Base-by-base conservation (phyloP, 2,113 vertebrate genomes). In the Trogon melanurus region DNA sequence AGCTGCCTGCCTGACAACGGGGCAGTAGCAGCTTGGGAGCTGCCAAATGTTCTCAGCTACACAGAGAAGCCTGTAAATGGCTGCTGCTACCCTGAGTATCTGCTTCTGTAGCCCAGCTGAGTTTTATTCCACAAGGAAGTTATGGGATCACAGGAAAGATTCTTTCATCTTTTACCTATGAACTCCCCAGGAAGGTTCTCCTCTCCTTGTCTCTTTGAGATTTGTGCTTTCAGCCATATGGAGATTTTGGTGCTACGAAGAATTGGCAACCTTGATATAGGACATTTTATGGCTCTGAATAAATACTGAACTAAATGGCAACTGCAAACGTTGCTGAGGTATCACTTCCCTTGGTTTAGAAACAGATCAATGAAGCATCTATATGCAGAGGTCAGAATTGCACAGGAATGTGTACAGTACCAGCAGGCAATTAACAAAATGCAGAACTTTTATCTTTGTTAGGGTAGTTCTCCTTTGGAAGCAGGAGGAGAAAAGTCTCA, bases 391-490 rank as follows among this genome's bases (percentile, higher is more conserved):
- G 56, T 16, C 81, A 66, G 5, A 9, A 5, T 4, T 16, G 27
- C 30, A 34, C 2, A 8, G 1, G 23, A 48, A 32, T 8, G 4
- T 1, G 23, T 2, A 5, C 27, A 34, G 64, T 3, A 58, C 11
- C 85, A 79, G 34, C 57, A 56, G 30, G 75, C 54, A 17, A 2
- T 6, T 41, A 41, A 53, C 27, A 34, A 29, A 2, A 23, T 16
- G 36, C 47, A 66, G 25, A 10, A 67, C 32, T 81, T 36, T 50
- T 23, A 5, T 47, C 60, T 66, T 9, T 67, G 44, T 10, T 38
- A 16, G 41, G 72, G 45, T 1, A 27, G 50, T 30, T 75, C 20
- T 82, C 32, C 38, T 75, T 7, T 82, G 58, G 16, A 88, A 89
- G 65, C n/a, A 79, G 84, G 36, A 79, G 61, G 10, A 65, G n/a